These are phyloP conservation scores for Pseudopleuronectes americanus DNA, from an alignment of 2,797 vertebrate species.

Conservation along the genomic window DNA sequence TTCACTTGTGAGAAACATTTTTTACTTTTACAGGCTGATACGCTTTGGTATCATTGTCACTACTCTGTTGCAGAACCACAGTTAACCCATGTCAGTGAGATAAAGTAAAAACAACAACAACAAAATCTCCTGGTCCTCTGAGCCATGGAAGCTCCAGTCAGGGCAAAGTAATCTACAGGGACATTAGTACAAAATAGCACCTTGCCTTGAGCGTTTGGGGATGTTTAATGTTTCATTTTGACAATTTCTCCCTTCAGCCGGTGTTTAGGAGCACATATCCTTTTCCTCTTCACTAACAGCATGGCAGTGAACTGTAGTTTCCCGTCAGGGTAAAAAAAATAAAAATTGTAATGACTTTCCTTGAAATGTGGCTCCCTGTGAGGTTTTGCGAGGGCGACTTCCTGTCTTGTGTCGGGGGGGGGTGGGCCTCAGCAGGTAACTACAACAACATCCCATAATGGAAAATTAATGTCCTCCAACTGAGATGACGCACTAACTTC, in stretches of 20 bases:
- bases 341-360: conserved; percentile 59
- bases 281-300: conserved; percentile 61
- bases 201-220: conserved; percentile 72
- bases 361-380: conserved; percentile 50
- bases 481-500: conserved; percentile 68
- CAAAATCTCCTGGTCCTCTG: conserved; percentile 35
- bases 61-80: conserved; percentile 7
- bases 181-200: conserved; percentile 65
- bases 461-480: conserved; percentile 85
- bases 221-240: conserved; percentile 78
- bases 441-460: conserved; percentile 80
- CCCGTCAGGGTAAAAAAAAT: conserved; percentile 3
- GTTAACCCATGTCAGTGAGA: conserved; percentile 31
- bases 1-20: background rate
- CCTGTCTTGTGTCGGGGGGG: conserved; percentile 60
- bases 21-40: background rate
- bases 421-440: conserved; percentile 80
- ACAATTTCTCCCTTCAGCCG: conserved; percentile 64
- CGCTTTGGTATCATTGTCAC: conserved; percentile 19
- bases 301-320: conserved; percentile 55
- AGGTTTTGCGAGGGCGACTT: conserved; percentile 50
- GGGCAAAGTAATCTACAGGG: conserved; percentile 66
- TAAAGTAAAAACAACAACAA: conserved; percentile 41
- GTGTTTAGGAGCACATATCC: conserved; percentile 65
- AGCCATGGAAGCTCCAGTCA: conserved; percentile 57